A percentile compares a stretch with the other conserved stretches of the same genome.
Conservation (phyloP, 2,888 invertebrate species). For the Pristionchus arcanus region DNA sequence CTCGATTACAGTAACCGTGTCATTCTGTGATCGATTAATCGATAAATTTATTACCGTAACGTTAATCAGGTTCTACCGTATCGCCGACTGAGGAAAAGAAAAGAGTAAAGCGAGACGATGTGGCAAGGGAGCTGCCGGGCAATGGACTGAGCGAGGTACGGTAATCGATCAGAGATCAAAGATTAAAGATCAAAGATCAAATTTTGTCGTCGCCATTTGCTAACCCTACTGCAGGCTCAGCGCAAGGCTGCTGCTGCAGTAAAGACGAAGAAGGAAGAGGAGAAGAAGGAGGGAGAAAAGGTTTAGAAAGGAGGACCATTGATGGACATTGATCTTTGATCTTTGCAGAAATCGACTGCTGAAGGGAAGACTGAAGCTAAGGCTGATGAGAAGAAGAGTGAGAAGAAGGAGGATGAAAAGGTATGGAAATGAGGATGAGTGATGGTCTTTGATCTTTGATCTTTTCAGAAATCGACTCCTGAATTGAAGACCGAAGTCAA, state of each 20-base stretch:
- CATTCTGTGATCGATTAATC: not conserved
- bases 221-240: not conserved
- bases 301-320: not conserved
- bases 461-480: not conserved
- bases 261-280: not conserved
- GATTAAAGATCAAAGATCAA: not conserved
- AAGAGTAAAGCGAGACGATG: not conserved
- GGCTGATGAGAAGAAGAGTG: constrained; percentile 16
- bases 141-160: constrained; percentile 4
- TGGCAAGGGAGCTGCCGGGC: not conserved
- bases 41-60: not conserved
- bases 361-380: not conserved
- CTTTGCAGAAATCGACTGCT: not conserved
- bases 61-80: constrained; percentile 44
- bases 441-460: not conserved
- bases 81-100: not conserved
- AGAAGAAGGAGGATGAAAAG: not conserved
- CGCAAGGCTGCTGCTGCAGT: constrained; percentile 3
- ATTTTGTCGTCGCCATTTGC: not conserved
- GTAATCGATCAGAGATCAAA: not conserved
- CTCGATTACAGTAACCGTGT: too few relatives aligned
- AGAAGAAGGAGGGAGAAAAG: not conserved
- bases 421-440: too few relatives aligned
- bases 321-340: not conserved
- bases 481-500: not conserved